Evolutionary conservation across 2,888 invertebrate genomes (phyloP).

Genomic region (Eutolmus rufibarbis): DNA sequence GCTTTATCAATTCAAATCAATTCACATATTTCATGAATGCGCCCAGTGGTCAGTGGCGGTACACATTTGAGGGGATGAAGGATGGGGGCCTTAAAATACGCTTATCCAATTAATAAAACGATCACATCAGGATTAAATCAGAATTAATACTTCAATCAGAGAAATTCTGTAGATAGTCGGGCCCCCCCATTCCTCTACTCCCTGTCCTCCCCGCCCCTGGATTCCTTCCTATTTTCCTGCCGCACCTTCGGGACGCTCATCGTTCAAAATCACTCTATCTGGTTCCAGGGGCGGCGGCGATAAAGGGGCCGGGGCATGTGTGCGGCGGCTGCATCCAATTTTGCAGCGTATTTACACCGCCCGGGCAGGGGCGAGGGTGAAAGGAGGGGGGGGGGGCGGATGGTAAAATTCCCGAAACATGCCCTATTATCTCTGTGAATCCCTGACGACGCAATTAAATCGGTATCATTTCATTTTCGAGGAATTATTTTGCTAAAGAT

Average conservation of each 20-base stretch:
- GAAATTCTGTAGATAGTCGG: background rate
- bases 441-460: background rate
- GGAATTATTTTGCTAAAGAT: background rate
- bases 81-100: background rate
- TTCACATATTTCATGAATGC: background rate
- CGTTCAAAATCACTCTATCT: background rate
- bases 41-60: background rate
- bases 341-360: background rate
- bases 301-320: background rate
- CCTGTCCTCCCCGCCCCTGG: no score
- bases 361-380: no score
- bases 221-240: background rate
- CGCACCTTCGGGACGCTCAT: background rate
- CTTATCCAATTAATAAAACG: background rate
- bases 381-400: background rate
- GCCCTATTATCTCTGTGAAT: background rate
- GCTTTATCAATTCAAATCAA: background rate
- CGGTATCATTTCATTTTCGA: background rate
- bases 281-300: background rate
- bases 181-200: no score
- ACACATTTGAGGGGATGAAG: background rate
- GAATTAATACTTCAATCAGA: background rate
- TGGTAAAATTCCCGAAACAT: background rate
- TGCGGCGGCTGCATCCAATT: background rate
- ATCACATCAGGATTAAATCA: conserved; percentile 18